These are phyloP conservation scores for Lepisosteus osseus DNA, from an alignment of 2,113 vertebrate genomes.

Conservation along the genomic window DNA sequence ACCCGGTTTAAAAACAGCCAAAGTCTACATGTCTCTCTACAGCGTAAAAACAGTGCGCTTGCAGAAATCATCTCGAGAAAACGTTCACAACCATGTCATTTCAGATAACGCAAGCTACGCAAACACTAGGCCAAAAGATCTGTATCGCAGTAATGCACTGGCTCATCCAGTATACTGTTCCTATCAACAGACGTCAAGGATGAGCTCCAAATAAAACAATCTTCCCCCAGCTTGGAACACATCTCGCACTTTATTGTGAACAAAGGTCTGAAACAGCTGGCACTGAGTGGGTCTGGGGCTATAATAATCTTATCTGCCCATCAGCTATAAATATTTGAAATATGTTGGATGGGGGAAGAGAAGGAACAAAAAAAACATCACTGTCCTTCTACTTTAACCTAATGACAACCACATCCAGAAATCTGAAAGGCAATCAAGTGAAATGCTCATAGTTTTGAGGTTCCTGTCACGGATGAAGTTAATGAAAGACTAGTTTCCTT, in stretches of 20 bases:
- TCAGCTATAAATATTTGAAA: constrained; percentile 72
- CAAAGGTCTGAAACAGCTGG: constrained; percentile 75
- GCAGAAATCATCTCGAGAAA: neutral
- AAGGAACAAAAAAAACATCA: neutral
- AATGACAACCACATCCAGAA: constrained; percentile 35
- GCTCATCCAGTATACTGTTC: constrained; percentile 34
- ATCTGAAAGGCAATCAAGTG: constrained; percentile 29
- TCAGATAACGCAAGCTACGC: constrained; percentile 32
- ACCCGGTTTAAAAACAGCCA: neutral
- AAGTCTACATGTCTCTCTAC: neutral
- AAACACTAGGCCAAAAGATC: constrained; percentile 33
- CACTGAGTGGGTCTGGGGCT: constrained; percentile 56
- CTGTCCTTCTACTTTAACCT: constrained; percentile 14
- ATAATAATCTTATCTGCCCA: constrained; percentile 71
- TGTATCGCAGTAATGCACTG: constrained; percentile 18
- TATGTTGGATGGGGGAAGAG: constrained; percentile 5
- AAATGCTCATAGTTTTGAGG: constrained; percentile 13
- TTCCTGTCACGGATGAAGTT: constrained; percentile 11
- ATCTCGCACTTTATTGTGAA: constrained; percentile 70
- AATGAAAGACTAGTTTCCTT: too few species aligned
- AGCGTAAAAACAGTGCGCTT: neutral
- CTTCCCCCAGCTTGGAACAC: constrained; percentile 47
- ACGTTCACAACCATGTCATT: constrained; percentile 21
- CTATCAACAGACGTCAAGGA: constrained; percentile 48
- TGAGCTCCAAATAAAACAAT: constrained; percentile 64